Base-by-base conservation (phyloP, 2,113 vertebrate species). In the Etheostoma cragini region DNA sequence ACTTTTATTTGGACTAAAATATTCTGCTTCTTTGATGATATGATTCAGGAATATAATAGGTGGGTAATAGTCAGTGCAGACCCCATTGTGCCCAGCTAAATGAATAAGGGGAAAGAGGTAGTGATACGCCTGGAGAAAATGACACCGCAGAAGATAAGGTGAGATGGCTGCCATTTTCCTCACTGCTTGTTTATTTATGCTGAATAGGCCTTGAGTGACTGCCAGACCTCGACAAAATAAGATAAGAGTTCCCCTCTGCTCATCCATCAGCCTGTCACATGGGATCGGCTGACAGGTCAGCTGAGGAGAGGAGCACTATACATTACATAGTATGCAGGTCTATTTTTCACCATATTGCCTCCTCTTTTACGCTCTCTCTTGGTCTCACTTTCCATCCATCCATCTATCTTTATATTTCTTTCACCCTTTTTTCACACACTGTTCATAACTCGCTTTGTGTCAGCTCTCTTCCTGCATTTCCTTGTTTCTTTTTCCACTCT, bases 161-260 rank as follows among this genome's bases (percentile, higher is more conserved):
- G 91, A 91, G 85, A 79, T 22, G 83, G 79, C 86, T 79, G 87
- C 86, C 85, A 91, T 90, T 92, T 90, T 86, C 81, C 65, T 64
- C 80, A 53, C 78, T 92, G 50, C 93, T 93, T 95, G 93, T 93
- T 95, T 95, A 91, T 95, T 94, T 93, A 94, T 94, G 92, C 94
- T 90, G 89, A 91, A 88, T 91, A 90, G 87, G 87, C 88, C 91
- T 93, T 94, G 91, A 95, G 91, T 90, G 91, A 90, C 90, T 94
- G 94, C 92, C 94, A 95, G 94, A 93, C 94, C 94, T 93, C 94
- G 94, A 94, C 87, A 91, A 94, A 94, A 94, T 93, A 94, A 94
- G 94, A 95, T 95, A 95, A 95, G 93, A 93, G 89, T 89, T 90
- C 79, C 87, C 90, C 81, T 91, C 89, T 87, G 92, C 91, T 86